Evolutionary conservation across 2,797 vertebrate species (phyloP).

Genomic region (Melanotaenia trifasciata): DNA sequence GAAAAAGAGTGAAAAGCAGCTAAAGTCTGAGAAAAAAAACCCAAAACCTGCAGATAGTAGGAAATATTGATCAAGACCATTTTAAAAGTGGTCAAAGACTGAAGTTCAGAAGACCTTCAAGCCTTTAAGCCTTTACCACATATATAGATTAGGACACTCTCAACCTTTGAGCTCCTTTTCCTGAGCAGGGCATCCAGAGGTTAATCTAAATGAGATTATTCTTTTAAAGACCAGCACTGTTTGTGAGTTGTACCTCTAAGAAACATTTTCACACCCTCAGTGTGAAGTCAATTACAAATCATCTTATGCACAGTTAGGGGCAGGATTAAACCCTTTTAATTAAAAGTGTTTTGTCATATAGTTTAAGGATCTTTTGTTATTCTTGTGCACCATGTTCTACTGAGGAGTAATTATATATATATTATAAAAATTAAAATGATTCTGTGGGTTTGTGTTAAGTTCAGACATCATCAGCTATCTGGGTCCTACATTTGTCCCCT

Average conservation of each 20-base stretch:
- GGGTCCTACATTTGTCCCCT: slow-evolving; percentile 32
- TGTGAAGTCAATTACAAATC: slow-evolving; percentile 20
- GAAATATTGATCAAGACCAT: neutral
- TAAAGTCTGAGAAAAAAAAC: neutral
- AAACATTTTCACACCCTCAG: slow-evolving; percentile 27
- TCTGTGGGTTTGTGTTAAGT: slow-evolving; percentile 17
- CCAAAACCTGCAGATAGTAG: neutral
- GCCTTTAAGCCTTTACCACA: slow-evolving; percentile 20
- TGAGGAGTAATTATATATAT: neutral
- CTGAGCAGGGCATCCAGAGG: slow-evolving; percentile 13
- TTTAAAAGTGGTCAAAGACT: neutral
- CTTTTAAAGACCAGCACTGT: slow-evolving; percentile 1
- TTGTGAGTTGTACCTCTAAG: slow-evolving; percentile 3
- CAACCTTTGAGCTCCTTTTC: slow-evolving; percentile 33
- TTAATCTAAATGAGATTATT: slow-evolving; percentile 59
- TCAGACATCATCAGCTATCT: slow-evolving; percentile 42
- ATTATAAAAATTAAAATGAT: neutral
- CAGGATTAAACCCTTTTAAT: slow-evolving; percentile 9
- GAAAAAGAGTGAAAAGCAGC: neutral
- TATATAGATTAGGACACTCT: slow-evolving; percentile 34
- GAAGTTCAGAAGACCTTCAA: slow-evolving; percentile 1
- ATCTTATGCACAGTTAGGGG: slow-evolving; percentile 1
- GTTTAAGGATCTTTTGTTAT: neutral
- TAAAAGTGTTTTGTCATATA: neutral
- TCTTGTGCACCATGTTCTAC: slow-evolving; percentile 20